Conservation (phyloP, 2,797 vertebrate species). For the Hydrocynus forskahlii region DNA sequence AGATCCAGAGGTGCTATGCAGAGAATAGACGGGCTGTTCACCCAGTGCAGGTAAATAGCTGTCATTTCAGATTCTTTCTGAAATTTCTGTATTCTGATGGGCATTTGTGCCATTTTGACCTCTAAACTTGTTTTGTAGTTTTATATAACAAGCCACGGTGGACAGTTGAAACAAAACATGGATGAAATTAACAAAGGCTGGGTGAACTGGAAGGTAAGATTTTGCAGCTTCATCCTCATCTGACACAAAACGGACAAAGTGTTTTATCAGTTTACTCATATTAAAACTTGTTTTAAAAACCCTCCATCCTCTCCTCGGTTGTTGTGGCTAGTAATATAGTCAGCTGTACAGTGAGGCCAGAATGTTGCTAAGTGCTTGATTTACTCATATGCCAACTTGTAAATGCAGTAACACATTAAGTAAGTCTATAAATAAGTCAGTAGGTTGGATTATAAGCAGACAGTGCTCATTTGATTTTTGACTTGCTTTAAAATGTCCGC, state of each 20-base stretch:
- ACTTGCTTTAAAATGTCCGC: background rate
- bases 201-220: slow-evolving; percentile 96
- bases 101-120: slow-evolving; percentile 1
- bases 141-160: slow-evolving; percentile 91
- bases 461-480: background rate
- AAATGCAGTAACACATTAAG: background rate
- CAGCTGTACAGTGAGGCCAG: background rate
- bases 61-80: background rate
- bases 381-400: background rate
- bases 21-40: slow-evolving; percentile 89
- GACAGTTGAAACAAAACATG: slow-evolving; percentile 93
- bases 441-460: background rate
- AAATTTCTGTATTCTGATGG: background rate
- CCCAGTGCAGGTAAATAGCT: slow-evolving; percentile 86
- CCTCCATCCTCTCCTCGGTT: background rate
- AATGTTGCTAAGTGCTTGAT: background rate
- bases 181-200: slow-evolving; percentile 96
- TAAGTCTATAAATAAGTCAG: background rate
- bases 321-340: background rate
- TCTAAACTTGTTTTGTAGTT: slow-evolving; percentile 75
- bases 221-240: no score
- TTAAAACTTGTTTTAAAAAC: no score
- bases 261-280: background rate
- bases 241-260: no score
- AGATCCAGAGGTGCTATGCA: slow-evolving; percentile 95